Base-by-base conservation (phyloP, 2,113 vertebrate genomes). In the Perca schrenkii region DNA sequence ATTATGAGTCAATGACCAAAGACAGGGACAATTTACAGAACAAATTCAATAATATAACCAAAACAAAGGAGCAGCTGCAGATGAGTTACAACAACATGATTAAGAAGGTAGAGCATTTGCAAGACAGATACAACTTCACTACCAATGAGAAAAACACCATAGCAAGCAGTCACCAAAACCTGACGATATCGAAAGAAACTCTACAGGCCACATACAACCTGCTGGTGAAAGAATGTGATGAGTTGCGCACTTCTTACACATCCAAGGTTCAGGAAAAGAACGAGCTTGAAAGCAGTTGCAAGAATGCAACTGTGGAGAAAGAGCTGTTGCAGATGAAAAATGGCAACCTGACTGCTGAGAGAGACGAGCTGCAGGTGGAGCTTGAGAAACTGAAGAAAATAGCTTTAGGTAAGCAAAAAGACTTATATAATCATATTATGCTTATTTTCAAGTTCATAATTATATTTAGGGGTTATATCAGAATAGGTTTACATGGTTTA, bases 1-100 rank as follows among this genome's bases (percentile, higher is more conserved):
- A 0, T 31, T 75, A 31, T 17, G 16, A 66, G 11, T 34, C 66
- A 1, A 17, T 74, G 40, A 85, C 36, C 12, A 56, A 19, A 40
- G 90, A 91, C 0, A 90, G 77, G 46, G n/a, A 92, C 78, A 87
- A 77, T 50, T 67, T 93, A 5, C 89, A 91, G 50, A 93, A 90
- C 75, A 76, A 78, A 36, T 69, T 78, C 34, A 92, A 91, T 31
- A 92, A 87, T 6, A 80, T 62, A 0, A 91, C 79, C 46, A 52
- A 86, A 53, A 10, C 47, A 16, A 90, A 50, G 53, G 81, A 89
- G 7, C 60, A 82, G n/a, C 50, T 93, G 31, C 90, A 91, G 56
- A 0, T 16, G 6, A 78, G 12, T 6, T 91, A 88, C 77, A 89
- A 85, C 4, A 6, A 13, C 1, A 3, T 92, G 70, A 67, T 91